A percentile compares a stretch with the other conserved stretches of the same genome.
Conservation (phyloP, 2,888 invertebrate species). For the Bimastos eiseni region DNA sequence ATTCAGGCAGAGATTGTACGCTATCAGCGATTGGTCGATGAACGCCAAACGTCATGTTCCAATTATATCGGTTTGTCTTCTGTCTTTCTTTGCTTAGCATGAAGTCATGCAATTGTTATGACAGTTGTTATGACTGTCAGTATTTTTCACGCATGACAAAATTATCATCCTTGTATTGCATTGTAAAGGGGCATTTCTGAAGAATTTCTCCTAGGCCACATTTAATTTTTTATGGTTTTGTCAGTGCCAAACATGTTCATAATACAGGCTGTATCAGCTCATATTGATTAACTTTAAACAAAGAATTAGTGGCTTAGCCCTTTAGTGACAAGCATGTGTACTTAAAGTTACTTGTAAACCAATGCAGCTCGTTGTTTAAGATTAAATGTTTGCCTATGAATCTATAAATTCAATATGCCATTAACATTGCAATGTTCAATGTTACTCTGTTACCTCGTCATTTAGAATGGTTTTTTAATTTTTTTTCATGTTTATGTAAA, state of each 20-base stretch:
- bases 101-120: background rate
- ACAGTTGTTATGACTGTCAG: background rate
- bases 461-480: too few relatives aligned
- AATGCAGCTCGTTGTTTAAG: too few relatives aligned
- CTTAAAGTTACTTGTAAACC: too few relatives aligned
- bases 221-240: background rate
- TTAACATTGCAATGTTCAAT: too few relatives aligned
- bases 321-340: too few relatives aligned
- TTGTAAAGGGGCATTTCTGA: background rate
- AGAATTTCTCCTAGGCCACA: background rate
- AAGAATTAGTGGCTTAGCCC: background rate
- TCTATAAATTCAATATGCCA: background rate
- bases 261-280: too few relatives aligned
- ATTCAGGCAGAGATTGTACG: slow-evolving; percentile 6
- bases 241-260: background rate
- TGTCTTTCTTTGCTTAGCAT: background rate
- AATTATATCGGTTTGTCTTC: slow-evolving; percentile 18
- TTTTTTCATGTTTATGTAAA: too few relatives aligned
- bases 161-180: background rate
- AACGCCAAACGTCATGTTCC: slow-evolving; percentile 3
- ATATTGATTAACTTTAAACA: background rate
- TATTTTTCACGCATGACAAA: background rate
- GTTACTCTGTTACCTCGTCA: too few relatives aligned
- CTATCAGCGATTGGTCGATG: slow-evolving; percentile 10
- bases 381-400: background rate